Conservation (phyloP, 2,888 invertebrate genomes). For the Cetonia aurata region DNA sequence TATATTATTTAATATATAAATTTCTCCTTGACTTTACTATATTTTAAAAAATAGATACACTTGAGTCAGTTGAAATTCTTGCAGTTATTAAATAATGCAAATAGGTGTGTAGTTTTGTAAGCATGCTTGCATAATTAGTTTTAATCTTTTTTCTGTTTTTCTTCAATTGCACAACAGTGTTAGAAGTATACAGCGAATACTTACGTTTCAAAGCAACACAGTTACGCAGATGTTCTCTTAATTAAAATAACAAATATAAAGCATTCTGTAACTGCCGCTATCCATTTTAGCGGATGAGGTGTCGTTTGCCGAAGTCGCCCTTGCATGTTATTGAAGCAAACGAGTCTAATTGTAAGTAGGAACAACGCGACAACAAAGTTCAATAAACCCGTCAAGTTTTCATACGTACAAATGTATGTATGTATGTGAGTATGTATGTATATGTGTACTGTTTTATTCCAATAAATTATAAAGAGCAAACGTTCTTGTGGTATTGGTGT, state of each 20-base stretch:
- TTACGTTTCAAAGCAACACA: neutral
- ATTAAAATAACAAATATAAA: constrained; percentile 35
- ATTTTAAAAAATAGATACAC: too few species aligned
- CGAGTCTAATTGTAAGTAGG: constrained; percentile 12
- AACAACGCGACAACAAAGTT: constrained; percentile 26
- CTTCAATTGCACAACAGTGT: too few species aligned
- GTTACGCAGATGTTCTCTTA: constrained; percentile 18
- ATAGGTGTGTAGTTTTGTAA: too few species aligned
- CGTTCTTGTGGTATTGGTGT: neutral
- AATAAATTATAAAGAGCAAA: constrained; percentile 30
- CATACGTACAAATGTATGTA: constrained; percentile 13
- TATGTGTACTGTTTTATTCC: constrained; percentile 21
- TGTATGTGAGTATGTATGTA: constrained; percentile 5
- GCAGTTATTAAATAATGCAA: too few species aligned
- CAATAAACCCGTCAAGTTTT: constrained; percentile 35
- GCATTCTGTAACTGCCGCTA: constrained; percentile 20
- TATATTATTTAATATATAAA: too few species aligned
- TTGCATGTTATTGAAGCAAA: constrained; percentile 22
- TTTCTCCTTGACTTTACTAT: too few species aligned
- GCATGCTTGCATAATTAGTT: too few species aligned
- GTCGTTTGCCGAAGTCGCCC: constrained; percentile 21
- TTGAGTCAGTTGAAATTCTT: too few species aligned
- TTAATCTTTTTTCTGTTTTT: too few species aligned
- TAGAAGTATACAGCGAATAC: neutral
- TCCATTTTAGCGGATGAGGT: constrained; percentile 22